These are phyloP conservation scores for Piezodorus guildinii DNA, from an alignment of 1,140 invertebrate genomes.

Conservation along the genomic window DNA sequence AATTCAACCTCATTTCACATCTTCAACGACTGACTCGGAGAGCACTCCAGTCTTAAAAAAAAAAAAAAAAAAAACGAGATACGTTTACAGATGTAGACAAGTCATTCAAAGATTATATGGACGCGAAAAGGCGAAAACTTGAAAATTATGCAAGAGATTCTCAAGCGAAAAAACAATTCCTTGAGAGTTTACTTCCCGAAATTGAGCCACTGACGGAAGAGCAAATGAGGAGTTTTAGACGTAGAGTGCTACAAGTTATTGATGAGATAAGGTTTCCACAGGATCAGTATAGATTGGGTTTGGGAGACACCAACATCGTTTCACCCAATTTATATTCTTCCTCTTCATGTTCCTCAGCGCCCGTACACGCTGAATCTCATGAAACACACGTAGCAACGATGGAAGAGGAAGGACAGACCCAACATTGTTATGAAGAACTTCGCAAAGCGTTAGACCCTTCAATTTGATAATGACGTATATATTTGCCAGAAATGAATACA, in stretches of 20 bases:
- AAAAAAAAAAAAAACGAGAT: not conserved
- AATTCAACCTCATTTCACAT: not conserved
- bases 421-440: no score
- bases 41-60: not conserved
- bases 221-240: not conserved
- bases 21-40: not conserved
- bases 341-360: not conserved
- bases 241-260: not conserved
- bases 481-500: not conserved
- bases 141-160: not conserved
- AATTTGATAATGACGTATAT: not conserved
- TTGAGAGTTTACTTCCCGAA: not conserved
- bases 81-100: not conserved
- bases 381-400: no score
- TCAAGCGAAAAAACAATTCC: not conserved
- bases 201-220: not conserved
- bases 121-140: not conserved
- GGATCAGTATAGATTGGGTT: no score
- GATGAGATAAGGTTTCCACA: not conserved
- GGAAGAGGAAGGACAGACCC: no score
- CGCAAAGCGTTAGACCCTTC: not conserved
- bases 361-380: not conserved
- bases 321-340: not conserved
- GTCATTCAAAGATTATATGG: not conserved
- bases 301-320: not conserved